phyloP scores from a whole-genome alignment of 2,888 invertebrate genomes.

The Lordiphosa fenestrarum region DNA sequence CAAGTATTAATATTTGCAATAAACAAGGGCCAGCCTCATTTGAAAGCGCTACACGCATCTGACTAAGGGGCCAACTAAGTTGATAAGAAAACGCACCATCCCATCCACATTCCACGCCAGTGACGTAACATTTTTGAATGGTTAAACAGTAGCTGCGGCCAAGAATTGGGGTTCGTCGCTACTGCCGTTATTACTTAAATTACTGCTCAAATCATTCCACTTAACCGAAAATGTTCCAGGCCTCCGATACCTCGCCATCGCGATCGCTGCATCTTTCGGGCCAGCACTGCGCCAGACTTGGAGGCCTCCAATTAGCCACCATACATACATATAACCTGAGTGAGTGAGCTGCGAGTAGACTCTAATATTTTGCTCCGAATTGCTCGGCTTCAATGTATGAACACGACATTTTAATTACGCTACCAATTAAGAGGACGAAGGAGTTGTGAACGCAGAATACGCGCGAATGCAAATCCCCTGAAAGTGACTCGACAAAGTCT shows the following conservation, averaged over 20 bases:
- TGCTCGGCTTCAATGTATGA: constrained; percentile 26
- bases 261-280: constrained; percentile 38
- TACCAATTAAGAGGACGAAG: constrained; percentile 34
- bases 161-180: constrained; percentile 51
- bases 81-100: constrained; percentile 18
- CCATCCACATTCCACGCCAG: constrained; percentile 49
- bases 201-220: constrained; percentile 67
- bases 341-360: constrained; percentile 20
- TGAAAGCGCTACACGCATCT: constrained; percentile 2
- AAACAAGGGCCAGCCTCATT: not conserved
- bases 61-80: not conserved
- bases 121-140: constrained; percentile 61
- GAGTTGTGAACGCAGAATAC: constrained; percentile 5
- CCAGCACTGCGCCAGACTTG: constrained; percentile 10
- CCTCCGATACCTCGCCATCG: constrained; percentile 37
- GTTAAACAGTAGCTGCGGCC: constrained; percentile 62
- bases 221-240: constrained; percentile 53
- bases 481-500: not conserved
- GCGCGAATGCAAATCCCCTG: not conserved
- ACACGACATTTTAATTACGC: constrained; percentile 37
- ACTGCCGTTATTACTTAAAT: constrained; percentile 65
- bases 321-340: constrained; percentile 16
- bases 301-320: constrained; percentile 13
- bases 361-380: constrained; percentile 41
- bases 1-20: not conserved